phyloP scores from a whole-genome alignment of 2,113 vertebrate species.

The Aythya baeri region DNA sequence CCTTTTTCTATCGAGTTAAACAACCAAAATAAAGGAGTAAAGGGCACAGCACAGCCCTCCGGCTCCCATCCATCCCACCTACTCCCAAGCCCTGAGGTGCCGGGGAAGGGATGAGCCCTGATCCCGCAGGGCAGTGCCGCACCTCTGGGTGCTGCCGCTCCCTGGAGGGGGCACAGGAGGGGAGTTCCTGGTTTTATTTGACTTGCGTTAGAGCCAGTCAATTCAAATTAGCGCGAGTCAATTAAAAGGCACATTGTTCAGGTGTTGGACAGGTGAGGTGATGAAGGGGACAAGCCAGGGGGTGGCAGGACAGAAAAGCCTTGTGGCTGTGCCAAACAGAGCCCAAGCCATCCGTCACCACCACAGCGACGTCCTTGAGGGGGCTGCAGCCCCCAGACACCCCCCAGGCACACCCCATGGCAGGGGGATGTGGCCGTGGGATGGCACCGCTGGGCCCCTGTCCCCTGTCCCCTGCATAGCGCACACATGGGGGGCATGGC shows the following conservation, averaged over 20 bases:
- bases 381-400: not conserved
- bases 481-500: not conserved
- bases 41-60: not conserved
- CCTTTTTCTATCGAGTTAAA: not conserved
- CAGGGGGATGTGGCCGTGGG: not conserved
- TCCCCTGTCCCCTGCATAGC: too few species aligned
- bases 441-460: not conserved
- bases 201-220: too few species aligned
- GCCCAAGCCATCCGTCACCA: not conserved
- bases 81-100: not conserved
- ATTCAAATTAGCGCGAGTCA: too few species aligned
- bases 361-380: not conserved
- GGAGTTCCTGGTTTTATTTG: not conserved
- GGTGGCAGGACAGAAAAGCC: not conserved
- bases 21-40: not conserved
- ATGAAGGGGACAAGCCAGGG: not conserved
- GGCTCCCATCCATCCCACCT: not conserved
- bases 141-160: not conserved
- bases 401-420: not conserved
- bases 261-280: not conserved
- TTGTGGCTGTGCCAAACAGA: not conserved
- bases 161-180: not conserved
- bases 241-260: not conserved
- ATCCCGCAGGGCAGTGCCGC: not conserved
- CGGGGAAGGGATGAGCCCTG: not conserved